A percentile compares a stretch with the other conserved stretches of the same genome.
Evolutionary conservation across 1,140 invertebrate genomes (phyloP).

Genomic region (Heliothis subflexa): DNA sequence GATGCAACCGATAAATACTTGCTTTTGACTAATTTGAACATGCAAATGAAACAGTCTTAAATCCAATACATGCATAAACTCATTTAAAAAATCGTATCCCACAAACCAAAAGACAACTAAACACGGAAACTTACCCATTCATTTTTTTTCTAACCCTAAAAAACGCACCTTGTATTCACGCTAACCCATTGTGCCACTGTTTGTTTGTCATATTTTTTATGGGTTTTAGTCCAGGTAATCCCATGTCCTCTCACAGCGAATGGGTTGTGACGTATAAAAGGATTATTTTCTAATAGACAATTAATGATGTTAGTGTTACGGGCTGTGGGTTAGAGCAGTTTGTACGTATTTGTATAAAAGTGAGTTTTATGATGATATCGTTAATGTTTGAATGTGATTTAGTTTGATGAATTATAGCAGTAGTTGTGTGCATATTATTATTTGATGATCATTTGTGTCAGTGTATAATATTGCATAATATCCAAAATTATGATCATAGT

Average conservation of each 20-base stretch:
- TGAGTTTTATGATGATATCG: neutral
- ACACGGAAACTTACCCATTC: constrained; percentile 23
- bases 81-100: neutral
- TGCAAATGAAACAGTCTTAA: no score
- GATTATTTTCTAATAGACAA: constrained; percentile 84
- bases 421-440: neutral
- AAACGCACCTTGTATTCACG: constrained; percentile 63
- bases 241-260: constrained; percentile 75
- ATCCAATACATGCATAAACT: neutral
- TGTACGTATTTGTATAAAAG: neutral
- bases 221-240: constrained; percentile 80
- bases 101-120: neutral
- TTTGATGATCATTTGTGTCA: no score
- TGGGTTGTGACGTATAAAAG: constrained; percentile 83
- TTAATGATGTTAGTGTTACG: constrained; percentile 75
- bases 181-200: constrained; percentile 70
- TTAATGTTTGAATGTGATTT: neutral
- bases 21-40: no score
- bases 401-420: constrained; percentile 27
- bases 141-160: constrained; percentile 50
- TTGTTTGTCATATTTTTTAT: constrained; percentile 80
- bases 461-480: no score
- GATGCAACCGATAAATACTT: no score
- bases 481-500: no score
- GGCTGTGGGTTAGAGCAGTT: constrained; percentile 47